Base-by-base conservation (phyloP, 2,113 vertebrate species). In the Salvelinus alpinus region DNA sequence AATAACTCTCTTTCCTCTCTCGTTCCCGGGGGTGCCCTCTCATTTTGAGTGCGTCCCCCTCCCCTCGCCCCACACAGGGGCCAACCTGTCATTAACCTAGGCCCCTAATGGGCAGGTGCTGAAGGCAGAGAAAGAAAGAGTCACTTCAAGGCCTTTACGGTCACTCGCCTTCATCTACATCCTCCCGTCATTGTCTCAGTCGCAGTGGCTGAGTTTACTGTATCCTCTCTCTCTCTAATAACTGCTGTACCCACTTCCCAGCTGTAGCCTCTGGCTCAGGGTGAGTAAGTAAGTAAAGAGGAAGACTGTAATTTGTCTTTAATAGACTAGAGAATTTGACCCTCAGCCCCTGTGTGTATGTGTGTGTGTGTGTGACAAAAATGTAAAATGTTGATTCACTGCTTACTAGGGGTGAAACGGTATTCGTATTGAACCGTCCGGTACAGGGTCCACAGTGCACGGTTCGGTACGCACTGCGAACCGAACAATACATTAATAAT, bases 61-160 rank as follows among this genome's bases (percentile, higher is more conserved):
- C 79, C 48, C 69, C 13, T 38, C 31, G 13, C 60, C 11, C 48
- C 67, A 70, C 22, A 27, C 14, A 31, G 64, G 5, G 67, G 64
- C 81, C 66, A 87, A 90, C 90, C 88, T 91, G 89, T 95, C 89
- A 91, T 93, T 93, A 93, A 88, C 81, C 74, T 25, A 0, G 87
- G 89, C 86, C 85, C 85, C 82, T 92, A 94, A 94, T 92, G 90
- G 91, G 82, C 89, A 92, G 89, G 86, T 93, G 83, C 86, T 86
- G 78, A 77, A 84, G 84, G 76, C 82, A 70, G 14, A 73, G 87
- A 84, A 80, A 85, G 83, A 89, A 89, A 79, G 85, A 82, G 82
- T 86, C 69, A 84, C 18, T 18, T 38, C 54, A 72, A 13, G 80
- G 69, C 51, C 78, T 68, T 31, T 68, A 68, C 69, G 77, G 72